These are phyloP conservation scores for Saccopteryx leptura DNA, from an alignment of 2,113 vertebrate species.

Conservation along the genomic window DNA sequence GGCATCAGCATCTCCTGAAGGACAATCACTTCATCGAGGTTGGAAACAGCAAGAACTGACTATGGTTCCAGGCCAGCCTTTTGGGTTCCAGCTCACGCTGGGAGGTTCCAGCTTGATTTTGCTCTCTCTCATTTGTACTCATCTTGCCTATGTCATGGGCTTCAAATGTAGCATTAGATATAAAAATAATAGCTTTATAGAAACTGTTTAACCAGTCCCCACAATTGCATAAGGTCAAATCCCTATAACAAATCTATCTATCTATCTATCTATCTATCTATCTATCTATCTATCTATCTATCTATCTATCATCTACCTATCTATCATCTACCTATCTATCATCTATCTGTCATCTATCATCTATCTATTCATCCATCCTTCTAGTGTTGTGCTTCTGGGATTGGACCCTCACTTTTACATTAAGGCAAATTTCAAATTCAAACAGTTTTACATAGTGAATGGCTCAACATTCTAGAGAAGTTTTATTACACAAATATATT, in stretches of 20 bases:
- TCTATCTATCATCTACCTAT: not conserved
- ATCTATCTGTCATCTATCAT: not conserved
- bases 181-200: not conserved
- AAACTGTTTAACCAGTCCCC: not conserved
- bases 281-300: not conserved
- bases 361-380: not conserved
- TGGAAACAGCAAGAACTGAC: not conserved
- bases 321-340: too few species aligned
- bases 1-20: not conserved
- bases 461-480: not conserved
- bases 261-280: not conserved
- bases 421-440: conserved; percentile 36
- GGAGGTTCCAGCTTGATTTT: not conserved
- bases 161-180: conserved; percentile 10
- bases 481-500: not conserved
- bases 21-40: not conserved
- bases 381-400: not conserved
- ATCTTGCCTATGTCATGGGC: not conserved
- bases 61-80: not conserved
- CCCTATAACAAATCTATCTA: not conserved
- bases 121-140: not conserved
- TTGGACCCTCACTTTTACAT: not conserved
- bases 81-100: not conserved
- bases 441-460: not conserved
- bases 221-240: not conserved